Evolutionary conservation across 2,888 invertebrate species (phyloP).

Genomic region (Nineta flava): DNA sequence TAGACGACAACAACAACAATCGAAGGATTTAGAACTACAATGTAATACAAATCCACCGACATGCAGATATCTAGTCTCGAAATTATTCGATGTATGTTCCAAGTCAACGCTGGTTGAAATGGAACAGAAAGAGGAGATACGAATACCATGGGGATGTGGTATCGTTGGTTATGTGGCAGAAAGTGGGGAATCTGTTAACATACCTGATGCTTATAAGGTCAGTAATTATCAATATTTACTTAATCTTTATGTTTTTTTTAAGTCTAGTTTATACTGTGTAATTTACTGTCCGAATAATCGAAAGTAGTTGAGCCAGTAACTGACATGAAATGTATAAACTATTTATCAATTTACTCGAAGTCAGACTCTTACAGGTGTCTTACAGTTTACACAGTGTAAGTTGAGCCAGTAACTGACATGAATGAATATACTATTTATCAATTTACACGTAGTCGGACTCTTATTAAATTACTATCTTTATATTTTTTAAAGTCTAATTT

Average conservation of each 20-base stretch:
- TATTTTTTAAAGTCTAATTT: too few species aligned
- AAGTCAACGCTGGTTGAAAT: constrained; percentile 84
- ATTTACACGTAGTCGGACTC: too few species aligned
- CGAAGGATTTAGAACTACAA: too few species aligned
- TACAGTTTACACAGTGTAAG: too few species aligned
- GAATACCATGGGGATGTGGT: constrained; percentile 88
- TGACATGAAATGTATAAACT: neutral
- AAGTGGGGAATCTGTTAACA: constrained; percentile 84
- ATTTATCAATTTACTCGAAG: too few species aligned
- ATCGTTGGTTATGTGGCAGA: constrained; percentile 91
- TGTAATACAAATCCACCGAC: constrained; percentile 14
- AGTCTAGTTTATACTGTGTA: too few species aligned
- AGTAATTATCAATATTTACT: constrained; percentile 12
- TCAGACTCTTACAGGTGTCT: too few species aligned
- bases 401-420: too few species aligned
- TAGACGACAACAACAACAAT: neutral
- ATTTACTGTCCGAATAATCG: neutral
- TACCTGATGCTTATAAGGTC: constrained; percentile 90
- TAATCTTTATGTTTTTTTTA: too few species aligned
- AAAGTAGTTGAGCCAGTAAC: neutral
- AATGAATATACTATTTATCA: too few species aligned
- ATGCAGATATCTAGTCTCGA: constrained; percentile 69
- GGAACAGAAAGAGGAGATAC: constrained; percentile 82
- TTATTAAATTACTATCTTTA: too few species aligned
- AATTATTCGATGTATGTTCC: constrained; percentile 88